Evolutionary conservation across 2,888 invertebrate genomes (phyloP).

Genomic region (Liodrosophila aerea): DNA sequence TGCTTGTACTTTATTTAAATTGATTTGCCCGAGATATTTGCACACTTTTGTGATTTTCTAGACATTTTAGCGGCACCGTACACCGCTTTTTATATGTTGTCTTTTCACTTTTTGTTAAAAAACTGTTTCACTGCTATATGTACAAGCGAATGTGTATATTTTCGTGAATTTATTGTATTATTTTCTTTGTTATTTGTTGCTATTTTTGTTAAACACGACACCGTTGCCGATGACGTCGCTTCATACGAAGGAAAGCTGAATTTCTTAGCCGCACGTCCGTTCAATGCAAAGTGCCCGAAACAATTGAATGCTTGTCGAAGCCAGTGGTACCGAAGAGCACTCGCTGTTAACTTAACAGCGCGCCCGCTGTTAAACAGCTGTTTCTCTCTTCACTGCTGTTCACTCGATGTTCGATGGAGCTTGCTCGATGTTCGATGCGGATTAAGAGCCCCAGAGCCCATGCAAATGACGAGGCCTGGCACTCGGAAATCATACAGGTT

Average conservation of each 20-base stretch:
- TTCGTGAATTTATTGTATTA: neutral
- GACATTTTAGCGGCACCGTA: slow-evolving; percentile 60
- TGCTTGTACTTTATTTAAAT: slow-evolving; percentile 14
- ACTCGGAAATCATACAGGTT: too few species aligned
- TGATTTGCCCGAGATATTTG: slow-evolving; percentile 9
- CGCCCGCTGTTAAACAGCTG: slow-evolving; percentile 22
- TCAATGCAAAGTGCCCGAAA: slow-evolving; percentile 63
- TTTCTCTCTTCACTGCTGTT: slow-evolving; percentile 30
- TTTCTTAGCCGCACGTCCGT: slow-evolving; percentile 50
- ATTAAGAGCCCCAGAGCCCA: too few species aligned
- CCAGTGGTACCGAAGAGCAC: slow-evolving; percentile 28
- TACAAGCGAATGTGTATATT: slow-evolving; percentile 9
- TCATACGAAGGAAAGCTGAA: slow-evolving; percentile 22
- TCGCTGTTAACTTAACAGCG: slow-evolving; percentile 40
- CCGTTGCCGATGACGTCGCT: slow-evolving; percentile 46
- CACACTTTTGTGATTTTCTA: slow-evolving; percentile 40
- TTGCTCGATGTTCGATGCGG: too few species aligned
- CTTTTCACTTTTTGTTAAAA: slow-evolving; percentile 16
- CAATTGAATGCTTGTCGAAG: slow-evolving; percentile 55
- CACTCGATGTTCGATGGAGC: neutral
- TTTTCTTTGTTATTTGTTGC: slow-evolving; percentile 33
- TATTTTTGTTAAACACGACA: slow-evolving; percentile 50
- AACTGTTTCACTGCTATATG: slow-evolving; percentile 7
- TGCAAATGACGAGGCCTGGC: too few species aligned
- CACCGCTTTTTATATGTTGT: slow-evolving; percentile 18